Conservation (phyloP, 2,888 invertebrate species). For the Campoletis raptor region DNA sequence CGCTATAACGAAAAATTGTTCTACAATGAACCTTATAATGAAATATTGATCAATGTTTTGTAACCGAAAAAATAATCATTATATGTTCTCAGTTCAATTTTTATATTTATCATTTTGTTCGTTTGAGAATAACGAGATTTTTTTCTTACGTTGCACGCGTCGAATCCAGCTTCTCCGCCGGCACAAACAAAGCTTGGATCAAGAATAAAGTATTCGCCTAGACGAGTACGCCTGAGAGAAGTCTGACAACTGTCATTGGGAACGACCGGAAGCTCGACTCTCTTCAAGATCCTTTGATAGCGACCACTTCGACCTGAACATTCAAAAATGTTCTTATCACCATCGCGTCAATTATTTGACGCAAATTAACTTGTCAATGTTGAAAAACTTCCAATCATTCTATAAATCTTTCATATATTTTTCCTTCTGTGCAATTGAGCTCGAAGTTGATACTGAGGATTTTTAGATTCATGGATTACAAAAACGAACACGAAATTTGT, state of each 20-base stretch:
- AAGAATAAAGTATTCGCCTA: slow-evolving; percentile 89
- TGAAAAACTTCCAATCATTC: no score
- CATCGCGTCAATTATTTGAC: no score
- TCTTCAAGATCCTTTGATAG: slow-evolving; percentile 89
- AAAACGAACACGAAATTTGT: no score
- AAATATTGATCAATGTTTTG: no score
- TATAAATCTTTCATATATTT: no score
- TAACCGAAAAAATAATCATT: no score
- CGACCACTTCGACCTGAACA: slow-evolving; percentile 84
- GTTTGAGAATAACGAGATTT: background rate
- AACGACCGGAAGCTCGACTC: slow-evolving; percentile 90
- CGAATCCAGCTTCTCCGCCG: slow-evolving; percentile 90
- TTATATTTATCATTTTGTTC: background rate
- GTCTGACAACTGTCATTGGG: slow-evolving; percentile 87
- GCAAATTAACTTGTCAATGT: no score
- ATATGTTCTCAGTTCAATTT: background rate
- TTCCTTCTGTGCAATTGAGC: no score
- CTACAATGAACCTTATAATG: no score
- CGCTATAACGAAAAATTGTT: no score
- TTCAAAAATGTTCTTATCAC: slow-evolving; percentile 23
- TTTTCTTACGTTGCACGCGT: slow-evolving; percentile 88
- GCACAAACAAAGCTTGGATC: slow-evolving; percentile 92
- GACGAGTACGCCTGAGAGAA: slow-evolving; percentile 88
- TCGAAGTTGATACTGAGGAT: no score
- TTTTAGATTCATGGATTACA: no score